A percentile compares a stretch with the other conserved stretches of the same genome.
phyloP scores from a whole-genome alignment of 2,888 invertebrate species.

The Syrista parreyssii region DNA sequence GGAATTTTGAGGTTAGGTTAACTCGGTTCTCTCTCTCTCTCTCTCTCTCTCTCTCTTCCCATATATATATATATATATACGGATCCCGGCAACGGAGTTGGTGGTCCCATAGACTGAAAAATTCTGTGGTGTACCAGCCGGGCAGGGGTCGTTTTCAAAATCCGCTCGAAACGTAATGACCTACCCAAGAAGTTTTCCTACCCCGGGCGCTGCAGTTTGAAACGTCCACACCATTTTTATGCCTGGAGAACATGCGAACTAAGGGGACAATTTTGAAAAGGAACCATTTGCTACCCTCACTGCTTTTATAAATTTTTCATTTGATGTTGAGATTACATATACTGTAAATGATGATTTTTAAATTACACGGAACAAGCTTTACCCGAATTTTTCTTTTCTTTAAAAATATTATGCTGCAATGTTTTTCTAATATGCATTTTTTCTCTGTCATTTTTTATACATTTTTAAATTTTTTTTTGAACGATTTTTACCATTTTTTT shows the following conservation, averaged over 20 bases:
- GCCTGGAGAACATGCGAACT: neutral
- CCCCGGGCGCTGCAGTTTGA: neutral
- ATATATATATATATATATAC: neutral
- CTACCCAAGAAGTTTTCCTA: neutral
- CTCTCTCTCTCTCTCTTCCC: slow-evolving; percentile 17
- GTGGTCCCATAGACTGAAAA: slow-evolving; percentile 59
- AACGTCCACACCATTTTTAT: neutral
- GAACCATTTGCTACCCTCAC: neutral
- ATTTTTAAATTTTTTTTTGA: neutral
- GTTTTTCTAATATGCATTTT: neutral
- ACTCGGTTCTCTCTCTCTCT: slow-evolving; percentile 42
- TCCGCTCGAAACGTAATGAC: slow-evolving; percentile 50
- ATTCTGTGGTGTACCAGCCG: slow-evolving; percentile 58
- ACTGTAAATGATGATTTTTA: neutral
- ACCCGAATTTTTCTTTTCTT: slow-evolving; percentile 14
- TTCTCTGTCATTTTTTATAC: neutral
- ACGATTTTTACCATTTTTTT: slow-evolving; percentile 3
- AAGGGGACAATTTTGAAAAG: neutral
- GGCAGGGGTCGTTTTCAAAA: slow-evolving; percentile 54
- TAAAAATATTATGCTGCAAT: neutral
- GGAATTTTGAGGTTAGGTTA: slow-evolving; percentile 63
- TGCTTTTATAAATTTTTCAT: neutral
- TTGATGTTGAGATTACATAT: neutral
- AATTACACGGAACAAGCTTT: slow-evolving; percentile 10
- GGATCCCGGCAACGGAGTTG: slow-evolving; percentile 24